Evolutionary conservation across 2,888 invertebrate species (phyloP), one percentile per base, ranked within the genome.

Genomic region (Plutella xylostella): DNA sequence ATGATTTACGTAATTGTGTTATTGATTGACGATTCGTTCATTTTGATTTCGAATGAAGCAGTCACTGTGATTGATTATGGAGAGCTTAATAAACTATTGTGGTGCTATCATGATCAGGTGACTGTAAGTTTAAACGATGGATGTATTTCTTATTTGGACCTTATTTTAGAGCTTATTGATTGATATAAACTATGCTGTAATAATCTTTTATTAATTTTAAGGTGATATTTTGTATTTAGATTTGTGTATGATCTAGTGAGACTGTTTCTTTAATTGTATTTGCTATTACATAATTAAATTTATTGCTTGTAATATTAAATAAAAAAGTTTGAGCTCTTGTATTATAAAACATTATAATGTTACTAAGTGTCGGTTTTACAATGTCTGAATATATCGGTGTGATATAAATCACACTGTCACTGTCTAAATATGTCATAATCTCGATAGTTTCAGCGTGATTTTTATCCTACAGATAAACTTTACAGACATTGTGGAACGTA

Each of bases 111-210:
- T 68, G 72, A 64, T 59, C 58, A 67, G 68, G 72, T 75, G 79
- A 72, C 74, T 73, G 78, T 65, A 58, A 53, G 58, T 58, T 64
- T 61, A 68, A 69, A 73, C 67, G 68, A 67, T 37, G 73, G 68
- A 61, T 72, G 63, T 73, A 70, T 73, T 76, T 78, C n/a, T n/a
- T 63, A 67, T 79, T 78, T 77, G 72, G 72, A 77, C 76, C 72
- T 74, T 67, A 70, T 78, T 78, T 76, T 82, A 82, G 82, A 83
- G 82, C 82, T 83, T 80, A 79, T 72, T 80, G 82, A 80, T 65
- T 68, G 67, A 68, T 67, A 65, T 72, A 75, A n/a, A 72, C 69
- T 72, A 72, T 61, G 75, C 73, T 79, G 77, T 80, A 82, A 80
- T 77, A 80, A 79, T 74, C 68, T 67, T 70, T 70, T 68, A 68